Evolutionary conservation across 2,797 vertebrate genomes (phyloP), one percentile per base, ranked within the genome.

Genomic region (Tapirus indicus): DNA sequence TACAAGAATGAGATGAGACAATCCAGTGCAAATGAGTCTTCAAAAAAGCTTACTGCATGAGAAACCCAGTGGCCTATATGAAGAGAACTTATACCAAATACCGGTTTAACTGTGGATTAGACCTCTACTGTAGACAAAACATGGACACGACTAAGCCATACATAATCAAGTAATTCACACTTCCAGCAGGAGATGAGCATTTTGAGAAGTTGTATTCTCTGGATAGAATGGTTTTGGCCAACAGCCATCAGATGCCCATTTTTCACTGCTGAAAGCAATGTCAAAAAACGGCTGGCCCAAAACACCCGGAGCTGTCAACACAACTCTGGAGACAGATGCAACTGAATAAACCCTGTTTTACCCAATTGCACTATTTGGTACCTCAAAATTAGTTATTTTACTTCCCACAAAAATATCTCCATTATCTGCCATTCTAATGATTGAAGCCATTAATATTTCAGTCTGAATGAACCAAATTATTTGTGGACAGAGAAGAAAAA

Each of bases 361-460:
- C 98, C 97, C 98, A 98, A 98, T 74, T 98, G 98, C 98, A 98
- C 98, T 98, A 98, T 96, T 98, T 98, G 99, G 98, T 98, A 99
- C 98, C 98, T 98, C 98, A 98, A 98, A 98, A 97, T 94, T 62
- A 95, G 12, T 86, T 90, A 95, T 96, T 98, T 92, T 62, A 93
- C 95, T 95, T 94, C 47, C 66, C 86, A 97, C 0, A 87, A 96
- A 97, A 95, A 97, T 92, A 96, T 77, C 58, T 95, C 96, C 72
- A 97, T 97, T 91, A 96, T 6, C 52, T 97, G 62, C 68, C 90
- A 9, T 96, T 98, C 82, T 69, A 91, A 90, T 60, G 80, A 58
- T 1, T 62, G 0, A 88, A 95, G 47, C 0, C 89, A 93, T 89
- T 80, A 69, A 97, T 97, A 91, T 92, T 97, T 97, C 64, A 94